A percentile compares a stretch with the other conserved stretches of the same genome.
Evolutionary conservation across 2,113 vertebrate genomes (phyloP).

Genomic region (Cynoglossus semilaevis): DNA sequence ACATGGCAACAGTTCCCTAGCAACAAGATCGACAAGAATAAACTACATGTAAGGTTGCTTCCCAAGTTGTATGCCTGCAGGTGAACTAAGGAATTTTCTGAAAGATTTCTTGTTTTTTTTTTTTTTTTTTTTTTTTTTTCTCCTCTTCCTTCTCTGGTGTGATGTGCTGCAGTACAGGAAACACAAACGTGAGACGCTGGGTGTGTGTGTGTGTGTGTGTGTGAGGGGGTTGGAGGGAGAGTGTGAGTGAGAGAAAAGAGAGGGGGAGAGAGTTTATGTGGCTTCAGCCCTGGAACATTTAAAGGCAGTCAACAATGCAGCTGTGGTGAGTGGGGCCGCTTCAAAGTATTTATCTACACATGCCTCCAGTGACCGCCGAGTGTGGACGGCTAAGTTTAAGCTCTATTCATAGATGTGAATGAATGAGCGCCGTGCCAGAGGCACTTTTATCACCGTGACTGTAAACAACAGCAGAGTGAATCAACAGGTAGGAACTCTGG

Average conservation of each 20-base stretch:
- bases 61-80: slow-evolving; percentile 65
- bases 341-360: slow-evolving; percentile 76
- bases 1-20: slow-evolving; percentile 78
- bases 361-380: slow-evolving; percentile 72
- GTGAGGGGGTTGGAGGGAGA: slow-evolving; percentile 2
- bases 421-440: slow-evolving; percentile 67
- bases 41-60: slow-evolving; percentile 71
- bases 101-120: slow-evolving; percentile 16
- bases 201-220: slow-evolving; percentile 16
- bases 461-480: slow-evolving; percentile 69
- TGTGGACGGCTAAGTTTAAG: slow-evolving; percentile 65
- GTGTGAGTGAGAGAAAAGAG: background rate
- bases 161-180: slow-evolving; percentile 11
- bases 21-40: slow-evolving; percentile 76
- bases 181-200: slow-evolving; percentile 13
- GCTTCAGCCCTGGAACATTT: slow-evolving; percentile 57
- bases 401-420: slow-evolving; percentile 78
- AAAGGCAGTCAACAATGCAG: slow-evolving; percentile 70
- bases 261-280: slow-evolving; percentile 21
- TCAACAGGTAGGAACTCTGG: slow-evolving; percentile 68
- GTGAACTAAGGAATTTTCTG: slow-evolving; percentile 54
- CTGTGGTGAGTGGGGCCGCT: slow-evolving; percentile 62
- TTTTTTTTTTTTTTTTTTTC: background rate
- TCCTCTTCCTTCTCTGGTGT: slow-evolving; percentile 12
- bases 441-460: slow-evolving; percentile 58